A percentile compares a stretch with the other conserved stretches of the same genome.
Evolutionary conservation across 2,113 vertebrate genomes (phyloP).

Genomic region (Sander lucioperca): DNA sequence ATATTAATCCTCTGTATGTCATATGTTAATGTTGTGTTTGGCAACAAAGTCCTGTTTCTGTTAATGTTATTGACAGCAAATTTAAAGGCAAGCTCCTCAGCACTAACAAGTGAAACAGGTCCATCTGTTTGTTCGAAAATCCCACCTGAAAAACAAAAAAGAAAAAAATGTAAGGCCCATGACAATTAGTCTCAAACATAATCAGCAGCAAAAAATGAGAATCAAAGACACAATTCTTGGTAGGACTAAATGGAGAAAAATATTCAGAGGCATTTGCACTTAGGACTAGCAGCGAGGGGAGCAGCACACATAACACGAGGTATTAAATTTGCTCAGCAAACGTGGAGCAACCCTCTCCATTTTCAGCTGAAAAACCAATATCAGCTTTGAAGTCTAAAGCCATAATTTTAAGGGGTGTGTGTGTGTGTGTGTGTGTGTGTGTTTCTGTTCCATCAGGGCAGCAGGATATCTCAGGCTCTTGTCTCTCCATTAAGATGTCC

Average conservation of each 20-base stretch:
- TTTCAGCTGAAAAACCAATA: constrained; percentile 68
- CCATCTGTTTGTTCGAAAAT: constrained; percentile 97
- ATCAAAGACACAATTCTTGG: constrained; percentile 11
- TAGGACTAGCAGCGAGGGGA: constrained; percentile 24
- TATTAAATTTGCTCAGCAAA: constrained; percentile 76
- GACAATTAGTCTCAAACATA: constrained; percentile 17
- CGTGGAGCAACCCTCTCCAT: constrained; percentile 56
- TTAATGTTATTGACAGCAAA: constrained; percentile 99
- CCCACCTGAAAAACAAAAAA: constrained; percentile 88
- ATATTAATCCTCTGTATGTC: constrained; percentile 99
- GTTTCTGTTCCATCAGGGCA: constrained; percentile 69
- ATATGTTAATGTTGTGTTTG: constrained; percentile 97
- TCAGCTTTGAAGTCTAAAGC: constrained; percentile 80
- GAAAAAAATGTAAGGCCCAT: constrained; percentile 12
- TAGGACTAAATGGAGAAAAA: constrained; percentile 40
- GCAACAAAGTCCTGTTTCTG: constrained; percentile 96
- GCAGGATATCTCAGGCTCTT: constrained; percentile 65
- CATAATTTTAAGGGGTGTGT: constrained; percentile 71
- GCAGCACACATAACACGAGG: constrained; percentile 51
- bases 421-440: constrained; percentile 24
- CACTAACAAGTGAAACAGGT: constrained; percentile 92
- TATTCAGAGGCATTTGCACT: constrained; percentile 44
- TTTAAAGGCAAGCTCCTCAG: constrained; percentile 97
- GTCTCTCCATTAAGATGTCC: constrained; percentile 68
- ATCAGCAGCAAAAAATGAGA: constrained; percentile 30